Percentiles rank a stretch among this genome's conserved stretches.
These are phyloP conservation scores for Plemyria rubiginata DNA, from an alignment of 2,888 invertebrate species.

Conservation along the genomic window DNA sequence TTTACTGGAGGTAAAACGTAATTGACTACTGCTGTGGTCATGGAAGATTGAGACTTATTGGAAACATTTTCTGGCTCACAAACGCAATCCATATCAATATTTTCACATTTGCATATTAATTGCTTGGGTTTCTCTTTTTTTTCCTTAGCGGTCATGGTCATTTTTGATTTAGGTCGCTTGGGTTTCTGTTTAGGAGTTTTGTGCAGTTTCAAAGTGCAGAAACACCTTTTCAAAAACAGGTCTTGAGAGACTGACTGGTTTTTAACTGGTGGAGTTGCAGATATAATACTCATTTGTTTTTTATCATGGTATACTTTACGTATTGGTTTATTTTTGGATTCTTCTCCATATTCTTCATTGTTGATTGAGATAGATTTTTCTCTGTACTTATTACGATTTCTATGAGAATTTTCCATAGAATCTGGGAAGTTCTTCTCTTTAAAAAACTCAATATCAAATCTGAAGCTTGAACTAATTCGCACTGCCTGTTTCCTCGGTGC, in stretches of 20 bases:
- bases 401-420: conserved; percentile 1
- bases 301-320: conserved; percentile 7
- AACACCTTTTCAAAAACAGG: conserved; percentile 46
- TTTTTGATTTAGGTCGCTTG: conserved; percentile 27
- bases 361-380: conserved; percentile 10
- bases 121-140: background rate
- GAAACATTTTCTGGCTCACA: conserved; percentile 13
- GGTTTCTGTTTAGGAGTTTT: conserved; percentile 33
- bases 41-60: conserved; percentile 15
- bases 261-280: background rate
- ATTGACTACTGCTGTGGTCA: conserved; percentile 15
- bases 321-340: background rate
- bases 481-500: conserved; percentile 37
- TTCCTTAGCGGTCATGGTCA: conserved; percentile 29
- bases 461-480: conserved; percentile 46
- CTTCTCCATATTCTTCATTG: conserved; percentile 1
- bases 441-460: conserved; percentile 50
- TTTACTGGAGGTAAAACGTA: conserved; percentile 16
- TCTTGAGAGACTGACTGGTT: conserved; percentile 1
- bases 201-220: conserved; percentile 50
- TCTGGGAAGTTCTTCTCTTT: conserved; percentile 38
- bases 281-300: conserved; percentile 3
- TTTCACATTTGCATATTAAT: conserved; percentile 9
- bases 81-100: conserved; percentile 2
- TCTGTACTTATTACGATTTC: background rate